Conservation (phyloP, 2,888 invertebrate species). For the Cepaea hortensis region DNA sequence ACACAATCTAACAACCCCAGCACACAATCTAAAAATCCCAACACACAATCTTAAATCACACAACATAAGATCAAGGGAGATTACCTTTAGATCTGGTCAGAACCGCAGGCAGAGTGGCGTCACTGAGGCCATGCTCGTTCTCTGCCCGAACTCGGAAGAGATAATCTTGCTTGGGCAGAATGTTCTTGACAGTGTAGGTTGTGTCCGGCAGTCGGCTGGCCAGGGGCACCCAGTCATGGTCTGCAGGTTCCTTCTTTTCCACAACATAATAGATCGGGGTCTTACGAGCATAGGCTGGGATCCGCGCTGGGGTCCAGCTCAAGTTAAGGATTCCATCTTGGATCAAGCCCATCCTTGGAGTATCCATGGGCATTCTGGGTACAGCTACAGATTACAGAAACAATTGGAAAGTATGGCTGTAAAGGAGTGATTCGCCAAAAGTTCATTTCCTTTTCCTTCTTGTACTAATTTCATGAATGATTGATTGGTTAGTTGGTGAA, state of each 20-base stretch:
- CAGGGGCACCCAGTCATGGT: constrained; percentile 59
- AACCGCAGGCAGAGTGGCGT: constrained; percentile 91
- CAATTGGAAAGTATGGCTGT: too few species aligned
- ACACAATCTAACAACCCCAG: too few species aligned
- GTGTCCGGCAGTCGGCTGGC: constrained; percentile 60
- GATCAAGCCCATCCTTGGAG: constrained; percentile 94
- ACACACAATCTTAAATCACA: too few species aligned
- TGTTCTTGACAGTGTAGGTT: constrained; percentile 58
- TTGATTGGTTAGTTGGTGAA: too few species aligned
- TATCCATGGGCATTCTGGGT: constrained; percentile 79
- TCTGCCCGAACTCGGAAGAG: constrained; percentile 96
- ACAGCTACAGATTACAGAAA: constrained; percentile 33
- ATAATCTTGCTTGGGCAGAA: constrained; percentile 95
- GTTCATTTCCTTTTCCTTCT: too few species aligned
- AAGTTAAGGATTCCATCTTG: constrained; percentile 90
- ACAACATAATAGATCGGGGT: constrained; percentile 95
- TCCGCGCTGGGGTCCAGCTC: constrained; percentile 92
- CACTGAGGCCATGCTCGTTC: constrained; percentile 96
- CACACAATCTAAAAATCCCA: too few species aligned
- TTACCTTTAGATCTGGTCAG: constrained; percentile 64
- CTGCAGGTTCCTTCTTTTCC: constrained; percentile 79
- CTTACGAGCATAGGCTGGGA: constrained; percentile 83
- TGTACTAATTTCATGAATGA: too few species aligned
- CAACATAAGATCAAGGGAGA: not conserved
- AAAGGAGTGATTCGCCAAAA: too few species aligned